phyloP scores from a whole-genome alignment of 1,140 invertebrate genomes.

The Euura lappo region DNA sequence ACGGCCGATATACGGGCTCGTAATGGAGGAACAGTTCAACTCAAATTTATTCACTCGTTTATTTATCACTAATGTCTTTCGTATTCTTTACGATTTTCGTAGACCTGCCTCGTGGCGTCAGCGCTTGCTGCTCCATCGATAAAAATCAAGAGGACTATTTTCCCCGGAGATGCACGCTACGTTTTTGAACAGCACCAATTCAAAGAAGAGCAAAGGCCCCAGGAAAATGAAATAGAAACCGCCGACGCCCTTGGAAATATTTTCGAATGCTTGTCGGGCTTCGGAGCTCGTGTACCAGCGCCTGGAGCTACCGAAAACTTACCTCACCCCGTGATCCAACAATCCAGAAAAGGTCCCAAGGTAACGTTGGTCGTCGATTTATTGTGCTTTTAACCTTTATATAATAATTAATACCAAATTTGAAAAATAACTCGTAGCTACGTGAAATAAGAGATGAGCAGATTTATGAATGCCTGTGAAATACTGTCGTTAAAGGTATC shows the following conservation, averaged over 20 bases:
- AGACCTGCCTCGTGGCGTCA: constrained; percentile 39
- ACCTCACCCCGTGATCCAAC: neutral
- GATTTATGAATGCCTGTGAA: too few species aligned
- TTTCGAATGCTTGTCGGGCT: constrained; percentile 17
- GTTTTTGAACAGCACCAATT: constrained; percentile 22
- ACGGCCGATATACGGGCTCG: too few species aligned
- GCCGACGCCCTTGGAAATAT: constrained; percentile 20
- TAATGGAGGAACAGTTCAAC: too few species aligned
- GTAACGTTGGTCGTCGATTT: neutral
- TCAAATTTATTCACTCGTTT: too few species aligned
- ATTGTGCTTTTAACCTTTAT: neutral
- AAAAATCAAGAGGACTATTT: constrained; percentile 39
- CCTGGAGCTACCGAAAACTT: constrained; percentile 13
- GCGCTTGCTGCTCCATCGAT: constrained; percentile 26
- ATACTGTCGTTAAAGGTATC: neutral
- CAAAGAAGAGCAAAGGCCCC: constrained; percentile 18
- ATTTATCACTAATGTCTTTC: too few species aligned
- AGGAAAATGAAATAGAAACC: constrained; percentile 21
- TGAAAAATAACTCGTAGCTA: too few species aligned
- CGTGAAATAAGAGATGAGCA: too few species aligned
- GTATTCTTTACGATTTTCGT: neutral
- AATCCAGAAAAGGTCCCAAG: constrained; percentile 15
- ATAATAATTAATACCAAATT: neutral
- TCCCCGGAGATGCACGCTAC: constrained; percentile 51
- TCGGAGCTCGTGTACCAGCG: constrained; percentile 29